Base-by-base conservation (phyloP, 1,140 invertebrate species). In the Brachionus plicatilis region DNA sequence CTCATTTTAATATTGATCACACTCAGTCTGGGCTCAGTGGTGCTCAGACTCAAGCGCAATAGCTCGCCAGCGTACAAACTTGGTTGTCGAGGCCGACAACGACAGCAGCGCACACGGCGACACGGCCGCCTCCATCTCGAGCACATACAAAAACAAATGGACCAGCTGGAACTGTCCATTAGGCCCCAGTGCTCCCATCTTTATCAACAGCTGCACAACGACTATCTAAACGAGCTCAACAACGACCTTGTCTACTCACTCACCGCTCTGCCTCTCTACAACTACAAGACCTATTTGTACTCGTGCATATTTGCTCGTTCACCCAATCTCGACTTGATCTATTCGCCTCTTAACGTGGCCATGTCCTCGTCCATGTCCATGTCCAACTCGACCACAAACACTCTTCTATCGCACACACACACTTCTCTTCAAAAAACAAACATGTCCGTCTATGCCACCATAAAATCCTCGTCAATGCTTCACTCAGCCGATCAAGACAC, bases 401-500 rank as follows among this genome's bases (percentile, higher is more conserved):
- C 72, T 76, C 53, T 82, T n/a, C n/a, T 60, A 3, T 65, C 50
- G 9, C 33, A 37, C 33, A 65, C 79, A 14, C 24, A 41, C 17
- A 82, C 79, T 11, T 43, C 79, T 17, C 0, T 50, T n/a, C 72
- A 53, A 76, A 76, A 76, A 29, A 24, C 43, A 29, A 82, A 43
- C 33, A 82, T 82, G 79, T 68, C 79, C 17, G 79, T 82, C 14
- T 82, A 82, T 14, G 79, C 79, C 2, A 82, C 79, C 0, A 82
- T 82, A 12, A 82, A 82, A 65, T 45, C 33, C 0, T 65, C 33
- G 3, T 24, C 29, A 4, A 68, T 60, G 56, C 33, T 82, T 37
- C 20, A 53, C 11, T 66, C 29, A 29, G 24, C 47, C 9, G 70
- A 75, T 1, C 6, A 43, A 8, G 43, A 76, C 20, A 29, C 24